These are phyloP conservation scores for Lepilemur ruficaudatus DNA, from an alignment of 2,797 vertebrate species.

Conservation along the genomic window DNA sequence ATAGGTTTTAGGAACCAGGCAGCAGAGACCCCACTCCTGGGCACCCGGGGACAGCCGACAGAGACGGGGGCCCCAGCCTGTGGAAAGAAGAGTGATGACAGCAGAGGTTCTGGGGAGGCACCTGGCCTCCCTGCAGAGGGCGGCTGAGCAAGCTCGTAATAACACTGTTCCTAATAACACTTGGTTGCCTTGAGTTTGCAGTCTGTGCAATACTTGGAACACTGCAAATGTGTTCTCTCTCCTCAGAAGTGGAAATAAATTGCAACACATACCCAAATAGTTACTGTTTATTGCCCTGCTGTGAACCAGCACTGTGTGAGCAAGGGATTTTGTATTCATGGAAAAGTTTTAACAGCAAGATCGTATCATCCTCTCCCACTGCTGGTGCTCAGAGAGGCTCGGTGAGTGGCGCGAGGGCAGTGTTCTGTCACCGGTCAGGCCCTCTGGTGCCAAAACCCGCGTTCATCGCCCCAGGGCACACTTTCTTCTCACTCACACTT, in stretches of 20 bases:
- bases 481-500: neutral
- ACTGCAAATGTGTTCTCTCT: neutral
- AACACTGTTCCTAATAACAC: neutral
- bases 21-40: conserved; percentile 19
- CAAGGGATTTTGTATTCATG: neutral
- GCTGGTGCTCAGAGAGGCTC: neutral
- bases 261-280: neutral
- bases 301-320: neutral
- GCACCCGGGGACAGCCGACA: neutral
- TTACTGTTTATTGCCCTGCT: neutral
- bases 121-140: neutral
- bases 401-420: neutral
- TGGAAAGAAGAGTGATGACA: neutral
- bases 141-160: neutral
- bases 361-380: neutral
- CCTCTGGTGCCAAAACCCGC: neutral
- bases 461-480: neutral
- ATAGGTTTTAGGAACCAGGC: neutral
- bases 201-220: neutral
- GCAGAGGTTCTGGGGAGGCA: conserved; percentile 34
- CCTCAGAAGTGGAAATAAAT: neutral
- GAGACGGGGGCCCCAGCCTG: accelerated
- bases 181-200: neutral
- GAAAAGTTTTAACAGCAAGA: neutral
- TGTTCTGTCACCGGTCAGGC: neutral